Percentiles rank a stretch among this genome's conserved stretches.
Evolutionary conservation across 2,797 vertebrate species (phyloP).

Genomic region (Salmo trutta): DNA sequence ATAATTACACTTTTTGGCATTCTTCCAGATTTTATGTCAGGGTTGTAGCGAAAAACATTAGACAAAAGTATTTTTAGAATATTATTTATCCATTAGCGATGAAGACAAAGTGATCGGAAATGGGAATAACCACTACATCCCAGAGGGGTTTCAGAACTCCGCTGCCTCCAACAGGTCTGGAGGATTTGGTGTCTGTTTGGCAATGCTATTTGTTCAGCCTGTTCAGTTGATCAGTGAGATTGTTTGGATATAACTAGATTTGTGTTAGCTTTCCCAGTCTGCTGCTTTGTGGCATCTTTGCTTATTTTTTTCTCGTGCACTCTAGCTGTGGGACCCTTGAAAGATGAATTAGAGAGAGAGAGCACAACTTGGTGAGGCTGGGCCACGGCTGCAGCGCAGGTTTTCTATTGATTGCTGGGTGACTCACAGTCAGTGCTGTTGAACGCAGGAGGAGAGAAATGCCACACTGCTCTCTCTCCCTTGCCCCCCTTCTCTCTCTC

Average conservation of each 20-base stretch:
- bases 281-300: slow-evolving; percentile 23
- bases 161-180: background rate
- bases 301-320: slow-evolving; percentile 32
- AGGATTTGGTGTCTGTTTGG: slow-evolving; percentile 1
- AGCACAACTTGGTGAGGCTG: slow-evolving; percentile 56
- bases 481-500: slow-evolving; percentile 48
- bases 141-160: background rate
- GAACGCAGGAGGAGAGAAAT: slow-evolving; percentile 75
- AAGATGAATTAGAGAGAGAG: slow-evolving; percentile 69
- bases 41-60: background rate
- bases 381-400: slow-evolving; percentile 64
- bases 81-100: background rate
- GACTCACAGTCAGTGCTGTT: slow-evolving; percentile 77
- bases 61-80: background rate
- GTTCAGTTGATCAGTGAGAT: background rate
- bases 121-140: background rate
- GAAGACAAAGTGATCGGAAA: background rate
- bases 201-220: background rate
- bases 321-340: slow-evolving; percentile 63
- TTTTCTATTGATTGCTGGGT: slow-evolving; percentile 79
- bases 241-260: background rate
- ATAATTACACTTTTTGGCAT: too few species aligned
- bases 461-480: slow-evolving; percentile 70
- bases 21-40: too few species aligned
- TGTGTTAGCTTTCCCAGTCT: background rate